Evolutionary conservation across 2,888 invertebrate species (phyloP).

Genomic region (Meloe dianella): DNA sequence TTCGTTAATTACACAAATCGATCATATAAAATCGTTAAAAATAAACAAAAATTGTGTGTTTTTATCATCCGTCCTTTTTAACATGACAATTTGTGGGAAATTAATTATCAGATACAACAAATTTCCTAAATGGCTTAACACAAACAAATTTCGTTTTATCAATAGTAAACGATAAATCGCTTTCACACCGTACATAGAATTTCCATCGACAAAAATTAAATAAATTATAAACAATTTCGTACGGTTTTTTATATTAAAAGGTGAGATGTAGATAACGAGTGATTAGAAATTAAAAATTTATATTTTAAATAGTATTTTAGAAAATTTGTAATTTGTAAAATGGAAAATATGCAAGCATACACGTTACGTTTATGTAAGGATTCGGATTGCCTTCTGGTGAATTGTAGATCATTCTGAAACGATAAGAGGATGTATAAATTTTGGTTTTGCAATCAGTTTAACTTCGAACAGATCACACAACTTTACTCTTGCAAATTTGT

Average conservation of each 20-base stretch:
- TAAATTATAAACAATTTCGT: constrained; percentile 31
- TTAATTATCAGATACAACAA: background rate
- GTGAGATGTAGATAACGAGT: constrained; percentile 39
- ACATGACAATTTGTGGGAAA: background rate
- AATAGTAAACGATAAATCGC: background rate
- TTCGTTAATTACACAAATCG: background rate
- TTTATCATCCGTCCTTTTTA: background rate
- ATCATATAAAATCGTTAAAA: background rate
- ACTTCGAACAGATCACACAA: too few relatives aligned
- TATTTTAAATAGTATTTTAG: background rate
- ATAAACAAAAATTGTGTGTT: background rate
- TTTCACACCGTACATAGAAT: constrained; percentile 44
- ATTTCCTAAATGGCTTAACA: background rate
- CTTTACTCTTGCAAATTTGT: too few relatives aligned
- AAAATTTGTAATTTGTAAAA: too few relatives aligned
- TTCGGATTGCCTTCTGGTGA: too few relatives aligned
- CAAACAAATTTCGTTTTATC: background rate
- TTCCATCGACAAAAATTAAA: constrained; percentile 38
- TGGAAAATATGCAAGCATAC: too few relatives aligned
- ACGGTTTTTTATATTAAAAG: constrained; percentile 45
- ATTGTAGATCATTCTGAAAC: too few relatives aligned
- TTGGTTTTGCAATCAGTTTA: too few relatives aligned
- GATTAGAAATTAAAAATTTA: background rate
- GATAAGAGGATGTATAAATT: too few relatives aligned
- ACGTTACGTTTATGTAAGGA: too few relatives aligned